Percentiles rank a stretch among this genome's conserved stretches.
Conservation (phyloP, 1,140 invertebrate genomes). For the Euura lappo region DNA sequence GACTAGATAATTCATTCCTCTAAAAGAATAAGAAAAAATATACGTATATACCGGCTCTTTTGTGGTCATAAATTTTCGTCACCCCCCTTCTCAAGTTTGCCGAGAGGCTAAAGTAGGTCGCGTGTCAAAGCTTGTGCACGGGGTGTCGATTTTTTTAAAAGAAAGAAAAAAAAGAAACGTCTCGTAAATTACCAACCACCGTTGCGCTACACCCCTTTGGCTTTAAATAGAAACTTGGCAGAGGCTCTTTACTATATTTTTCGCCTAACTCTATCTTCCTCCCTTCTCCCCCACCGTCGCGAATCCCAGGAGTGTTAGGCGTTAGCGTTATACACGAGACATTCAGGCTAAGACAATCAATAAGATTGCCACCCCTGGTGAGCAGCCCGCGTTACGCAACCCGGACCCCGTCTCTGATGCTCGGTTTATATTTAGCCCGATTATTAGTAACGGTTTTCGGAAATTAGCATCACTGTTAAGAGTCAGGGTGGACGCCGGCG, state of each 20-base stretch:
- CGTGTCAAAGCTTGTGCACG: slow-evolving; percentile 46
- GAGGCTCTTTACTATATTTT: slow-evolving; percentile 33
- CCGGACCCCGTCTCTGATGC: background rate
- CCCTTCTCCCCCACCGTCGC: slow-evolving; percentile 9
- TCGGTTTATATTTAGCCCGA: background rate
- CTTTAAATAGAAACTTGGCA: slow-evolving; percentile 59
- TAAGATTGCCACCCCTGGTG: background rate
- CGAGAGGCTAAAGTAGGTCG: slow-evolving; percentile 51
- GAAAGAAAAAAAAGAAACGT: background rate
- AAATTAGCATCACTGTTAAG: background rate
- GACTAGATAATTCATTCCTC: too few relatives aligned
- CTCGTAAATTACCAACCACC: slow-evolving; percentile 23
- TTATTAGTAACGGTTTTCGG: background rate
- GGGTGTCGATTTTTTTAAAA: too few relatives aligned
- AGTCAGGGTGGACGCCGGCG: background rate
- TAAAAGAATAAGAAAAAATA: too few relatives aligned
- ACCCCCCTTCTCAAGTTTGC: too few relatives aligned
- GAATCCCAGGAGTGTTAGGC: background rate
- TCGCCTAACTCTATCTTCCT: slow-evolving; percentile 12
- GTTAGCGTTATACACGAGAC: background rate
- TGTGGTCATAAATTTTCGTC: too few relatives aligned
- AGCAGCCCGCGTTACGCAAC: background rate
- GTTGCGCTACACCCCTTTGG: slow-evolving; percentile 32
- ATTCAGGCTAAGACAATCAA: slow-evolving; percentile 7
- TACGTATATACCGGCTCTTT: too few relatives aligned